Conservation (phyloP, 2,888 invertebrate species). For the Acrobasis consociella region DNA sequence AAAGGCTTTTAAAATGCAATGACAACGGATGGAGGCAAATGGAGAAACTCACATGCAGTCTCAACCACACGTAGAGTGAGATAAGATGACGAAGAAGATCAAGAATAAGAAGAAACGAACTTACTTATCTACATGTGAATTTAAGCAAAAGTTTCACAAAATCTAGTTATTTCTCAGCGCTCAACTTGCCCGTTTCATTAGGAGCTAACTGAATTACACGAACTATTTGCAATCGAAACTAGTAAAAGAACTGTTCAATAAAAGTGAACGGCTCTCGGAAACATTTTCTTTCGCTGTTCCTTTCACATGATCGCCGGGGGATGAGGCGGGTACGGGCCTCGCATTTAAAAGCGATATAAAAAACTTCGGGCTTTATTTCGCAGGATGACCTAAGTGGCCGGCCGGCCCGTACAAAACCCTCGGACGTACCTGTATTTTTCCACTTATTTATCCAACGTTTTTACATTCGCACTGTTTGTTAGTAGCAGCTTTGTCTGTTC, state of each 20-base stretch:
- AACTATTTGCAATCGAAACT: constrained; percentile 81
- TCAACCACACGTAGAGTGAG: no score
- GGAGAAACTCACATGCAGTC: no score
- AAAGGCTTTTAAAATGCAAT: no score
- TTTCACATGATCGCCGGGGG: constrained; percentile 77
- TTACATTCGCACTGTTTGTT: constrained; percentile 80
- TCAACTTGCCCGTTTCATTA: constrained; percentile 54
- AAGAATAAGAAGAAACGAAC: no score
- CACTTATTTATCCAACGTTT: constrained; percentile 82
- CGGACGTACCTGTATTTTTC: constrained; percentile 83
- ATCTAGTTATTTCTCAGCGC: constrained; percentile 50
- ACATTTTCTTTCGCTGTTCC: constrained; percentile 82
- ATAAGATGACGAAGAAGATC: no score
- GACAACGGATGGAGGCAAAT: no score
- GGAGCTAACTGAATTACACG: constrained; percentile 74
- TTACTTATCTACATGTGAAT: no score
- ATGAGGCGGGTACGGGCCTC: constrained; percentile 74
- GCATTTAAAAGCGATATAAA: constrained; percentile 82
- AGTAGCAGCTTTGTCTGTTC: constrained; percentile 76
- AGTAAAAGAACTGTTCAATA: constrained; percentile 71
- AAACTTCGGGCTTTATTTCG: constrained; percentile 79
- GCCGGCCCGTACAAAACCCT: constrained; percentile 79
- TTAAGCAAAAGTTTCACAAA: background rate
- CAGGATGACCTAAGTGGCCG: constrained; percentile 83
- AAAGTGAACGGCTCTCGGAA: constrained; percentile 72